A percentile compares a stretch with the other conserved stretches of the same genome.
Evolutionary conservation across 2,113 vertebrate species (phyloP).

Genomic region (Crotalus helleri): DNA sequence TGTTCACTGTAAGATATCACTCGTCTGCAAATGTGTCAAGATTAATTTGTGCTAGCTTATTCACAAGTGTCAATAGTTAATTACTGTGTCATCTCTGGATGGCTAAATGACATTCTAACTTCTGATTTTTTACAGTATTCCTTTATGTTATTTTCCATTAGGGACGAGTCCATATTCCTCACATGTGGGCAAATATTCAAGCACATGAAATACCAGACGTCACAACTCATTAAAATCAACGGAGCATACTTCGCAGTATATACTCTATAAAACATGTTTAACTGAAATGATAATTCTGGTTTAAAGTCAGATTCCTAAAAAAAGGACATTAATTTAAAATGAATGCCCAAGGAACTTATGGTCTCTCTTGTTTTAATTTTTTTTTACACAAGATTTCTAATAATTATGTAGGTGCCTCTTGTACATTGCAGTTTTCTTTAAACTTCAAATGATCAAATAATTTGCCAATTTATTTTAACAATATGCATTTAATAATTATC

Average conservation of each 20-base stretch:
- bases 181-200: conserved; percentile 82
- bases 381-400: conserved; percentile 57
- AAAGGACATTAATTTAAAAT: conserved; percentile 76
- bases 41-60: conserved; percentile 99
- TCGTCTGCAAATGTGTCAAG: conserved; percentile 99
- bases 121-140: conserved; percentile 83
- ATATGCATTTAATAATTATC: conserved; percentile 23
- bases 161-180: conserved; percentile 78
- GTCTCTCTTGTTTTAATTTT: conserved; percentile 65
- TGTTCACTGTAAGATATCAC: conserved; percentile 99
- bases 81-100: conserved; percentile 99
- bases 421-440: conserved; percentile 32
- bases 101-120: conserved; percentile 98
- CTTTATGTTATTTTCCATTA: conserved; percentile 78
- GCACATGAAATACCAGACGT: conserved; percentile 81
- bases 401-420: background rate
- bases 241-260: conserved; percentile 80
- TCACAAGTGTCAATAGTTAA: conserved; percentile 99
- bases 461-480: conserved; percentile 13
- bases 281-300: conserved; percentile 81
- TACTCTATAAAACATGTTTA: conserved; percentile 78
- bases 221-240: conserved; percentile 84
- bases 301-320: conserved; percentile 81
- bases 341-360: conserved; percentile 52
- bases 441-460: conserved; percentile 25